These are phyloP conservation scores for Gallinago undulata DNA, from an alignment of 2,113 vertebrate species.

Conservation along the genomic window DNA sequence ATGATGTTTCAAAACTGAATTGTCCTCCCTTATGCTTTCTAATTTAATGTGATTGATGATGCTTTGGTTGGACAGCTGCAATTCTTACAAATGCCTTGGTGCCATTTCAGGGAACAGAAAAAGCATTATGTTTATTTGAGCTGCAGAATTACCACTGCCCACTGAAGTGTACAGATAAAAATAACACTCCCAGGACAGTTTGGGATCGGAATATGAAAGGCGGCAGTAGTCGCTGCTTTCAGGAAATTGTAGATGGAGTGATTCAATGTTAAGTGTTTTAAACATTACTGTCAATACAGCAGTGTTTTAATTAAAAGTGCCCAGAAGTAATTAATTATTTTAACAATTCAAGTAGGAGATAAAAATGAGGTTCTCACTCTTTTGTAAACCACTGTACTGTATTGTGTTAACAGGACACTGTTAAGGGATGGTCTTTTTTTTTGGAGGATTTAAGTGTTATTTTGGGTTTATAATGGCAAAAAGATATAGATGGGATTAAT, in stretches of 20 bases:
- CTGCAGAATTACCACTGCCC: background rate
- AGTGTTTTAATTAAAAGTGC: slow-evolving; percentile 19
- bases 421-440: background rate
- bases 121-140: background rate
- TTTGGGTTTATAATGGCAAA: background rate
- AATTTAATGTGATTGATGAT: slow-evolving; percentile 5
- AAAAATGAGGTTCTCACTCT: background rate
- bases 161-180: slow-evolving; percentile 4
- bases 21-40: background rate
- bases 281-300: background rate
- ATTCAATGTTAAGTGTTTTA: background rate
- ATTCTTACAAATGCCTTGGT: background rate
- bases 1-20: background rate
- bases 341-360: background rate
- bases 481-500: background rate
- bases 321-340: background rate
- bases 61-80: slow-evolving; percentile 12
- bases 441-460: background rate
- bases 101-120: slow-evolving; percentile 5
- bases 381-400: background rate
- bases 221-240: background rate
- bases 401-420: background rate
- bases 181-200: background rate
- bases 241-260: background rate
- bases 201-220: background rate